A percentile compares a stretch with the other conserved stretches of the same genome.
phyloP scores from a whole-genome alignment of 2,888 invertebrate species.

The Plusia festucae region DNA sequence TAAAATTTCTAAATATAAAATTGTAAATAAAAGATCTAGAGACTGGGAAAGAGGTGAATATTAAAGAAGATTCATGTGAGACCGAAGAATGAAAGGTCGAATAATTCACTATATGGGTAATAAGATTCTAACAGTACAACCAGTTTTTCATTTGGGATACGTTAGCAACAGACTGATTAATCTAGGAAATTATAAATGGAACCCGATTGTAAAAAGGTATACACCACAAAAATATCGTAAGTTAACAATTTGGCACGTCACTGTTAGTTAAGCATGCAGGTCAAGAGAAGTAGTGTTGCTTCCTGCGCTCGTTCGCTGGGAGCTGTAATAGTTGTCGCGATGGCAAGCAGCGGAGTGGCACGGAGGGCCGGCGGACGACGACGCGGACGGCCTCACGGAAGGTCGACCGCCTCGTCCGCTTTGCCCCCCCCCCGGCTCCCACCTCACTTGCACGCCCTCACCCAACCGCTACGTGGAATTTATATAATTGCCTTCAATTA shows the following conservation, averaged over 20 bases:
- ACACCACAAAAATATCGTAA: conserved; percentile 30
- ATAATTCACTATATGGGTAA: too few relatives aligned
- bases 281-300: conserved; percentile 49
- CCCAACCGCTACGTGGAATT: conserved; percentile 86
- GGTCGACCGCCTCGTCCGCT: conserved; percentile 82
- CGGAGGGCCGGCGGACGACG: conserved; percentile 68
- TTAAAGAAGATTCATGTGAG: too few relatives aligned
- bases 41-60: too few relatives aligned
- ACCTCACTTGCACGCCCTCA: conserved; percentile 58
- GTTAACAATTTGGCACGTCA: conserved; percentile 45
- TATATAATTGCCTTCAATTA: conserved; percentile 87
- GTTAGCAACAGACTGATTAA: not conserved
- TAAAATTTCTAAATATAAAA: too few relatives aligned
- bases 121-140: too few relatives aligned
- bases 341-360: conserved; percentile 77
- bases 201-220: conserved; percentile 30
- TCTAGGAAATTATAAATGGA: conserved; percentile 3
- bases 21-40: too few relatives aligned
- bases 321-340: conserved; percentile 58
- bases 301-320: conserved; percentile 54
- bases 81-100: too few relatives aligned
- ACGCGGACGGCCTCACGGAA: conserved; percentile 86
- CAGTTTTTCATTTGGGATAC: not conserved
- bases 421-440: conserved; percentile 53
- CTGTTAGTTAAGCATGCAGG: conserved; percentile 53